Base-by-base conservation (phyloP, 2,888 invertebrate genomes). In the Rhogogaster chlorosoma region DNA sequence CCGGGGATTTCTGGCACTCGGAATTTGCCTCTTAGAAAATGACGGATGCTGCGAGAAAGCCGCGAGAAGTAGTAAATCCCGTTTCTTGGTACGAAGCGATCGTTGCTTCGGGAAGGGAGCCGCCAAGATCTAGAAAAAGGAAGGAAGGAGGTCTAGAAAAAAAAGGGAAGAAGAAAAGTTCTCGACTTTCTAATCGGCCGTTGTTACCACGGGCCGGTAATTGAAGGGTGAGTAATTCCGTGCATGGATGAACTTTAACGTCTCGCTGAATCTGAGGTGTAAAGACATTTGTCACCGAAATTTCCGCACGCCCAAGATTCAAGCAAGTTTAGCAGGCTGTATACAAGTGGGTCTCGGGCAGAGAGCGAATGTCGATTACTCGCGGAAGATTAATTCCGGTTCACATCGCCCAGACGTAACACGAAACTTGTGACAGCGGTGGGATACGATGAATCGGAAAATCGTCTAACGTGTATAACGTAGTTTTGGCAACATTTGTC, bases 341-440 rank as follows among this genome's bases (percentile, higher is more conserved):
- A 22, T 61, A 61, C 61, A n/a, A 32, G 22, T 67, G 6, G 29
- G 36, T 70, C 36, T 36, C n/a, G 36, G 7, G n/a, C 7, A 6
- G 9, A 36, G 18, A 18, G 70, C 70, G 70, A 70, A 70, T 70
- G 4, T 70, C 70, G 70, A 70, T 70, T 70, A 70, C 18, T 7
- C 36, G 1, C 18, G 6, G 9, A 6, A 32, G 70, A 70, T 15
- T 70, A 36, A 36, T 36, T 70, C 26, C 6, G 9, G 18, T 29
- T 26, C 70, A 32, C 9, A 70, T 32, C 10, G 1, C 61, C 9
- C 26, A 61, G 10, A 61, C 61, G 61, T 61, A 10, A 61, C 61
- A 3, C 4, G 26, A 3, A 26, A 61, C 61, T 61, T 22, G 61
- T 61, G 61, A 61, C 61, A 61, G 61, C 61, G 61, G 26, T 61